Base-by-base conservation (phyloP, 2,113 vertebrate genomes). In the Peromyscus leucopus region DNA sequence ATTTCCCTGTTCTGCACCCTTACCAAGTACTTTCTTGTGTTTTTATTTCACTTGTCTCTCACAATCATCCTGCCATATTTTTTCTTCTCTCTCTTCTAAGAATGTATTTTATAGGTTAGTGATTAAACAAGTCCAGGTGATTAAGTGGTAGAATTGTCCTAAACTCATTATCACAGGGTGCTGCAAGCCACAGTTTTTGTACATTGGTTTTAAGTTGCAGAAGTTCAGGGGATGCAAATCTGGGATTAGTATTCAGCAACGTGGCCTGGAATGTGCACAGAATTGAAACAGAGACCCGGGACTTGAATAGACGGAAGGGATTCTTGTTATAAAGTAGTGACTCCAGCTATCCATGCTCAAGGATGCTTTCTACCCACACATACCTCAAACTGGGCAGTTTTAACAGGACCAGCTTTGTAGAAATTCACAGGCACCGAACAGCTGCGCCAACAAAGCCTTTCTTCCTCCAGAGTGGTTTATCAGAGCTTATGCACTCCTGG, bases 391-490 rank as follows among this genome's bases (percentile, higher is more conserved):
- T 74, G 59, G 67, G 9, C 88, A 91, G 7, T 83, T 19, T 46
- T 72, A 78, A 61, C 7, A 82, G 71, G 55, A 89, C 28, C 93
- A 63, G 85, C 71, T 93, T 59, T 75, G 22, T 69, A 88, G 79
- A 91, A 59, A 15, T 90, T 90, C 84, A 90, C 90, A 95, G 82
- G 94, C 79, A 89, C 87, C 39, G 28, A 93, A 76, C 96, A 96
- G 90, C 95, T 94, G 85, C 55, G 76, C 75, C 51, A 93, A 65
- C 85, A 96, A 96, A 93, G 76, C 63, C 33, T 72, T 46, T 78
- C 85, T 94, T 95, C 89, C 90, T 93, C 74, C 79, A 8, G 55
- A 95, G 76, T 89, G 76, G 83, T 97, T 92, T 91, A 74, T 94
- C 90, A 86, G 86, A 82, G 85, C 39, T 83, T 2, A 0, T 76